phyloP scores from a whole-genome alignment of 2,113 vertebrate genomes.

The Opisthocomus hoazin region DNA sequence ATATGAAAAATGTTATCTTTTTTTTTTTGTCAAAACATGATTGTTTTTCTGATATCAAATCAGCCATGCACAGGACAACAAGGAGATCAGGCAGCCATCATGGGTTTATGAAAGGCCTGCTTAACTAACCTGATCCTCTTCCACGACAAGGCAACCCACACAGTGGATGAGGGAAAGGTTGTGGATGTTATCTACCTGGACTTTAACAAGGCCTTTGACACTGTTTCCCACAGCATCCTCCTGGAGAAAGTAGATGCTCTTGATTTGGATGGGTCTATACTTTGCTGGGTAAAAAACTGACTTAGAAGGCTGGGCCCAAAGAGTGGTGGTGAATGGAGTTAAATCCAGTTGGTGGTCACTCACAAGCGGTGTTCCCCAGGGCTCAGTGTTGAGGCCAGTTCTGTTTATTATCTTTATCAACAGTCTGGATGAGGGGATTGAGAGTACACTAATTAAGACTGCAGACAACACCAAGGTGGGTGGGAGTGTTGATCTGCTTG shows the following conservation, averaged over 20 bases:
- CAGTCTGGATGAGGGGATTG: fast-evolving
- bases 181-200: not conserved
- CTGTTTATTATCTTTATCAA: not conserved
- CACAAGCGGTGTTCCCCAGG: not conserved
- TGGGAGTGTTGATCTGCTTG: not conserved
- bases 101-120: not conserved
- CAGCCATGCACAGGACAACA: fast-evolving
- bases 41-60: not conserved
- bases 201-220: not conserved
- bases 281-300: not conserved
- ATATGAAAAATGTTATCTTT: not conserved
- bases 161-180: not conserved
- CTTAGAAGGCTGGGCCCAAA: fast-evolving
- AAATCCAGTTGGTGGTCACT: fast-evolving
- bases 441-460: not conserved
- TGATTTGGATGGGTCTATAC: not conserved
- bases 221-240: not conserved
- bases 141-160: not conserved
- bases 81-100: not conserved
- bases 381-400: not conserved
- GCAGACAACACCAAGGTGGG: not conserved
- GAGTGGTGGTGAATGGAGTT: not conserved
- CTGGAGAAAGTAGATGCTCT: not conserved
- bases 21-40: not conserved
- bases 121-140: not conserved